These are phyloP conservation scores for Lophotriccus pileatus DNA, from an alignment of 2,797 vertebrate genomes.

Conservation along the genomic window DNA sequence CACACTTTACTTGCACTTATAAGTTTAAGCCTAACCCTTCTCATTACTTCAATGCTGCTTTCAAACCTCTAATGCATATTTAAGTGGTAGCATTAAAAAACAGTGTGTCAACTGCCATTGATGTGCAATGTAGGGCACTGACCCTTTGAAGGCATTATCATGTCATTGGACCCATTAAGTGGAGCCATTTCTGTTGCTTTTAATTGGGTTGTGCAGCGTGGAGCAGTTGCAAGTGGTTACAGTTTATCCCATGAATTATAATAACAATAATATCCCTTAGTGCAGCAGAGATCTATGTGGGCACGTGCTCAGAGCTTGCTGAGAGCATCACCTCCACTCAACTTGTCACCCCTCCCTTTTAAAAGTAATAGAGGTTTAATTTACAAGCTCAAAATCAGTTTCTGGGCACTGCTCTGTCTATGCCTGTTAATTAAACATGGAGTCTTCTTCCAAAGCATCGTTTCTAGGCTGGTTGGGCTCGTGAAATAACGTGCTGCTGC, in stretches of 20 bases:
- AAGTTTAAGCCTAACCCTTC: conserved; percentile 66
- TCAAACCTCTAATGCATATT: conserved; percentile 71
- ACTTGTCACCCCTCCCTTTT: not conserved
- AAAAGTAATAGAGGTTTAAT: not conserved
- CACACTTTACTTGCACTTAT: conserved; percentile 62
- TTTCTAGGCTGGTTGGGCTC: not conserved
- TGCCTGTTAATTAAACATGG: not conserved
- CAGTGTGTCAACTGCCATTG: conserved; percentile 65
- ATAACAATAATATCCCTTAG: conserved; percentile 41
- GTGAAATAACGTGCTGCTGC: not conserved
- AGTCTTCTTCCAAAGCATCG: not conserved
- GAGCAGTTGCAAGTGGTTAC: conserved; percentile 50
- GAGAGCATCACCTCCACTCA: not conserved
- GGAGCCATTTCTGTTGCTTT: conserved; percentile 64
- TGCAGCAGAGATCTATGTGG: not conserved
- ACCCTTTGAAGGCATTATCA: conserved; percentile 64
- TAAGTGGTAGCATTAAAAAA: conserved; percentile 70
- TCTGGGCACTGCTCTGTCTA: not conserved
- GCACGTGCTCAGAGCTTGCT: not conserved
- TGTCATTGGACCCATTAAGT: conserved; percentile 65
- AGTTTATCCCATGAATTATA: conserved; percentile 66
- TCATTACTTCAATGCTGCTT: conserved; percentile 65
- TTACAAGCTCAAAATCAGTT: not conserved
- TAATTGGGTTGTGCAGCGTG: conserved; percentile 65
- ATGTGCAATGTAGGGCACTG: conserved; percentile 69